Conservation (phyloP, 2,888 invertebrate species). For the Megaustenia siamemsis region DNA sequence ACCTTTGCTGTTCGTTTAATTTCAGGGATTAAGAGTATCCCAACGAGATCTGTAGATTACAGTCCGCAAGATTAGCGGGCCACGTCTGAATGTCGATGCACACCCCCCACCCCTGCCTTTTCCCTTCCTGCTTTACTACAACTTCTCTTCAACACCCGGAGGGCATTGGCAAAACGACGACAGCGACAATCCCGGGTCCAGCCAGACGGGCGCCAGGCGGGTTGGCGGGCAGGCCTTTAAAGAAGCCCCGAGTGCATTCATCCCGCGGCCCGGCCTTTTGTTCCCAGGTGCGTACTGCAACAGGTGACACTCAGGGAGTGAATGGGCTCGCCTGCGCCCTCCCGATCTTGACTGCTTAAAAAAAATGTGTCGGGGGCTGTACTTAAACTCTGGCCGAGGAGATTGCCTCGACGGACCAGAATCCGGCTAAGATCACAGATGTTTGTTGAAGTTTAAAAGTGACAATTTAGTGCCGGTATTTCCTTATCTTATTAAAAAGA, state of each 20-base stretch:
- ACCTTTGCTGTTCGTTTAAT: too few relatives aligned
- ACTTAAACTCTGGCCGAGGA: too few relatives aligned
- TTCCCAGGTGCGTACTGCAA: conserved; percentile 50
- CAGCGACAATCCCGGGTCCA: conserved; percentile 51
- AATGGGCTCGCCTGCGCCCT: conserved; percentile 7
- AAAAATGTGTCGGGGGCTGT: not conserved
- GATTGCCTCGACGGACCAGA: too few relatives aligned
- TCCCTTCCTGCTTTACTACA: conserved; percentile 5
- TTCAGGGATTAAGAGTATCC: too few relatives aligned
- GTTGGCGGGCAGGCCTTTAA: not conserved
- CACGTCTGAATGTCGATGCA: conserved; percentile 25
- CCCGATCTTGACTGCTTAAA: not conserved
- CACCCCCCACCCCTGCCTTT: too few relatives aligned
- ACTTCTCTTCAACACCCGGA: conserved; percentile 45
- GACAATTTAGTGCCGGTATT: too few relatives aligned
- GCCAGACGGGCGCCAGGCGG: conserved; percentile 49
- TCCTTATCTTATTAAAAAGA: too few relatives aligned
- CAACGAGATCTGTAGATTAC: too few relatives aligned
- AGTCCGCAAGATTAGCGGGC: conserved; percentile 25
- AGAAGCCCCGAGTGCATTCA: conserved; percentile 32
- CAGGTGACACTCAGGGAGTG: conserved; percentile 47
- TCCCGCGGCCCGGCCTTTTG: conserved; percentile 33
- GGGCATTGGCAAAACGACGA: conserved; percentile 52
- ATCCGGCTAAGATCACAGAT: too few relatives aligned
- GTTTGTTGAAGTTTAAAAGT: too few relatives aligned